Percentiles rank a stretch among this genome's conserved stretches.
Evolutionary conservation across 2,888 invertebrate species (phyloP).

Genomic region (Carcina quercana): DNA sequence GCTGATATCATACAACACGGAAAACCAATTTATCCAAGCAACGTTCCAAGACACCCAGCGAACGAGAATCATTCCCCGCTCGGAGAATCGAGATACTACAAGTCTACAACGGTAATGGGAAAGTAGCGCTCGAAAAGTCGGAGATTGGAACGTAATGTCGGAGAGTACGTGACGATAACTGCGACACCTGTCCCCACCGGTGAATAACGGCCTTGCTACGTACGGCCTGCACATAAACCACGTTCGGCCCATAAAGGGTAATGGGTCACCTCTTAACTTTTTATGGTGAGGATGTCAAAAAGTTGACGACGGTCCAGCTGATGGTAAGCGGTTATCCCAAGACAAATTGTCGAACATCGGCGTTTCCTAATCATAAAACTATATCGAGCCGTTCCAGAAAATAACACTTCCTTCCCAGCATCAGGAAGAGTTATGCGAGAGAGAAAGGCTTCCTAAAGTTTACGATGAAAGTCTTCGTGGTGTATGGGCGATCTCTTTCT

Average conservation of each 20-base stretch:
- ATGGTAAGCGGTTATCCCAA: too few species aligned
- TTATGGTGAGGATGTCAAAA: too few species aligned
- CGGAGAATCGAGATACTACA: constrained; percentile 2
- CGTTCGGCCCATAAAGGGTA: background rate
- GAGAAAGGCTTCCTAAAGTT: background rate
- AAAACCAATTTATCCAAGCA: too few species aligned
- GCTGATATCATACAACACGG: too few species aligned
- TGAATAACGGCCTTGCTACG: constrained; percentile 48
- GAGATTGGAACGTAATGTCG: constrained; percentile 30
- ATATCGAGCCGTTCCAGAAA: too few species aligned
- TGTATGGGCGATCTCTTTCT: background rate
- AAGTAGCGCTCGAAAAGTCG: constrained; percentile 30
- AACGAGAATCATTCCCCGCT: background rate
- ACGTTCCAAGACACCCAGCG: too few species aligned
- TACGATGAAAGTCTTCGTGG: background rate
- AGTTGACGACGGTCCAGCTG: too few species aligned
- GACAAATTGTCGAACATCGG: too few species aligned
- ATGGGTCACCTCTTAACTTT: too few species aligned
- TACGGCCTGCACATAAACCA: constrained; percentile 5
- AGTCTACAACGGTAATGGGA: constrained; percentile 26
- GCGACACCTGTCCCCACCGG: constrained; percentile 44
- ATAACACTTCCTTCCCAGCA: too few species aligned
- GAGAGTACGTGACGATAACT: constrained; percentile 35
- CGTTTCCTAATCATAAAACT: too few species aligned
- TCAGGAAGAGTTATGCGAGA: too few species aligned